A percentile compares a stretch with the other conserved stretches of the same genome.
phyloP scores from a whole-genome alignment of 2,888 invertebrate genomes.

The Rhabditoides inermis region DNA sequence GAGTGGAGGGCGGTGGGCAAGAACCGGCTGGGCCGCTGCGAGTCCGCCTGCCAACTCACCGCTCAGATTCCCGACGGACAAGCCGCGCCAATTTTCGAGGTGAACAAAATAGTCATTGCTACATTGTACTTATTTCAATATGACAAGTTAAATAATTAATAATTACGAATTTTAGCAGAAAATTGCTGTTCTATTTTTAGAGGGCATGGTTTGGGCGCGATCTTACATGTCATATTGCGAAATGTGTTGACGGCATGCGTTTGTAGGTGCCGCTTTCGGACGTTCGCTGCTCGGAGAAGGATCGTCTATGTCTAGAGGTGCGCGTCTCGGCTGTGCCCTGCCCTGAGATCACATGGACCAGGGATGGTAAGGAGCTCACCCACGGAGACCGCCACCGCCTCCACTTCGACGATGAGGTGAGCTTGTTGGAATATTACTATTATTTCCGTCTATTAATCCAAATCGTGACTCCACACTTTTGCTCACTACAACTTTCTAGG shows the following conservation, averaged over 20 bases:
- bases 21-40: slow-evolving; percentile 53
- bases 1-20: slow-evolving; percentile 54
- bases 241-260: too few relatives aligned
- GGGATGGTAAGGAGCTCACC: slow-evolving; percentile 32
- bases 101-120: background rate
- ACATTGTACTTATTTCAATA: too few relatives aligned
- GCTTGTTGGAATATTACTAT: background rate
- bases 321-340: too few relatives aligned
- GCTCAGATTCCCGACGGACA: slow-evolving; percentile 27
- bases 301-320: too few relatives aligned
- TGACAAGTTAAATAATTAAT: too few relatives aligned
- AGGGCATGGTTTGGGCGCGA: too few relatives aligned
- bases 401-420: slow-evolving; percentile 45
- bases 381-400: slow-evolving; percentile 43
- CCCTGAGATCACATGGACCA: slow-evolving; percentile 45
- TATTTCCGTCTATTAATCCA: too few relatives aligned
- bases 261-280: slow-evolving; percentile 22
- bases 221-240: too few relatives aligned
- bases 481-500: too few relatives aligned
- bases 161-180: too few relatives aligned
- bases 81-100: slow-evolving; percentile 23
- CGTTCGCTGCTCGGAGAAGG: slow-evolving; percentile 29
- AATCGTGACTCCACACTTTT: too few relatives aligned
- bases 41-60: slow-evolving; percentile 49
- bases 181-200: too few relatives aligned